phyloP scores from a whole-genome alignment of 2,113 vertebrate species.

The Calidris pugnax region DNA sequence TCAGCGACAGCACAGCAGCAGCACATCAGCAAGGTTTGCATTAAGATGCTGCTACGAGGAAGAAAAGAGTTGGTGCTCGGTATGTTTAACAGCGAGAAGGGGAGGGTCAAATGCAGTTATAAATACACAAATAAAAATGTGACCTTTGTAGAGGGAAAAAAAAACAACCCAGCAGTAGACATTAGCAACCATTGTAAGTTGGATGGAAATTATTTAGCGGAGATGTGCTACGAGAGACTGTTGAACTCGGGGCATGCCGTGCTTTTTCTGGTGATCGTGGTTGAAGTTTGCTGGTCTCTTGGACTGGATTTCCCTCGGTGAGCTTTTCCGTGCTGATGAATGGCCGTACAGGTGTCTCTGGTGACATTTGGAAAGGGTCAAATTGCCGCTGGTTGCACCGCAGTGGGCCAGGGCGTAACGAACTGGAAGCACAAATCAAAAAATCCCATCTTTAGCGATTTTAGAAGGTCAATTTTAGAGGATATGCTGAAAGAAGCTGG shows the following conservation, averaged over 20 bases:
- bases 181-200: not conserved
- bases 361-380: not conserved
- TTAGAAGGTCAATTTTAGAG: not conserved
- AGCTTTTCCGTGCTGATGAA: not conserved
- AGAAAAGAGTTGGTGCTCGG: not conserved
- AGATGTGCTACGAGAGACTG: not conserved
- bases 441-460: not conserved
- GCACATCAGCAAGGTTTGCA: not conserved
- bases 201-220: not conserved
- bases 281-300: not conserved
- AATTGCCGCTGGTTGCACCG: not conserved
- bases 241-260: accelerated
- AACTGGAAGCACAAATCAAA: not conserved
- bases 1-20: not conserved
- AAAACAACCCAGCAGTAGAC: not conserved
- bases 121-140: not conserved
- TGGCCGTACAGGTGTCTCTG: not conserved
- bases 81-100: not conserved
- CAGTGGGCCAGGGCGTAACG: not conserved
- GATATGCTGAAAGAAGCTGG: constrained; percentile 16
- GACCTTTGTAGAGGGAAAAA: not conserved
- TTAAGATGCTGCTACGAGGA: not conserved
- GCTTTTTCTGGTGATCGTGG: not conserved
- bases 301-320: not conserved
- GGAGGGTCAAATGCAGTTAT: not conserved